Evolutionary conservation across 2,888 invertebrate genomes (phyloP), one percentile per base, ranked within the genome.

Genomic region (Liodrosophila aerea): DNA sequence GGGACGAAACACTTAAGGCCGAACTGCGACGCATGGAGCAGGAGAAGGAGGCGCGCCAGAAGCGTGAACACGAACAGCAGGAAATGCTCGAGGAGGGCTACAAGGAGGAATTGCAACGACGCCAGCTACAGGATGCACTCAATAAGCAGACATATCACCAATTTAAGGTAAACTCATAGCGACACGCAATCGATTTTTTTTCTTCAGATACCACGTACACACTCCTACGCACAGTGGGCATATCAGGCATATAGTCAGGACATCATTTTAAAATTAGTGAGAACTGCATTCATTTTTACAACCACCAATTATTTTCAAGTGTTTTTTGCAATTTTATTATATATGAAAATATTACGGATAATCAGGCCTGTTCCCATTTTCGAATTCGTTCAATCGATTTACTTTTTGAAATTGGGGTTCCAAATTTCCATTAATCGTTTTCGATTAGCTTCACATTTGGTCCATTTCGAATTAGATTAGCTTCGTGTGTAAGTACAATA

Each of bases 111-210:
- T 53, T 89, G 50, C 90, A 90, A 60, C 80, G 87, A 1, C 92
- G 95, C 76, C 95, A 96, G 90, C 96, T 99, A 86, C 97, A 99
- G 91, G 97, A 98, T 88, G 98, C 98, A 1, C 91, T 99, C 11
- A 99, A 99, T 90, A 96, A 97, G 85, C 97, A 97, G 91, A 97
- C 97, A 0, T 98, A 95, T 89, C 93, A 93, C 70, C 97, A 98
- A 88, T 97, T 97, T 88, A 93, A 94, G 86, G 89, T 89, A 73
- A 50, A 0, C 11, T 7, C 7, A 0, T 4, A 0, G 4, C n/a
- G 16, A 16, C 9, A 5, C 16, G 7, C 8, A 22, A 51, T 41
- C 27, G 33, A 50, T 50, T 40, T 33, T 50, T 27, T 22, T n/a
- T n/a, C 3, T 5, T 22, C 22, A 22, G 4, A 15, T 34, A 50